Percentiles rank a stretch among this genome's conserved stretches.
Conservation (phyloP, 2,113 vertebrate genomes). For the Saguinus midas region DNA sequence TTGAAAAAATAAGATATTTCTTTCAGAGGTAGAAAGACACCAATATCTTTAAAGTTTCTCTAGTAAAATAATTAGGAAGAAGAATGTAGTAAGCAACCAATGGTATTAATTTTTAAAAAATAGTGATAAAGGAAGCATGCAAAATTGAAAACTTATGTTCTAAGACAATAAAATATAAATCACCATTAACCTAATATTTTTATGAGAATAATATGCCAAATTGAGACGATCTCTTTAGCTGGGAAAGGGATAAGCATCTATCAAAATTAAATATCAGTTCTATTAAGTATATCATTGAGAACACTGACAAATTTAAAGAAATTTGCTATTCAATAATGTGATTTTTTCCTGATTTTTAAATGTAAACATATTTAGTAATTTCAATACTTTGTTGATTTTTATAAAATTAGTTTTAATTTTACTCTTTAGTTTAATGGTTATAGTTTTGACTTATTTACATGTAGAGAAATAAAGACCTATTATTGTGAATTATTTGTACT, state of each 20-base stretch:
- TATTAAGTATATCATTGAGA: neutral
- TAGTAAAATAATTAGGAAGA: neutral
- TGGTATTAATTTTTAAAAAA: neutral
- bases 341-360: conserved; percentile 32
- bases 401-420: conserved; percentile 63
- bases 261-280: neutral
- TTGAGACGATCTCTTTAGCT: neutral
- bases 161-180: neutral
- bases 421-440: conserved; percentile 57
- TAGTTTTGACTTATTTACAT: conserved; percentile 67
- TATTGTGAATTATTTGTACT: conserved; percentile 78
- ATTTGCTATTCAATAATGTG: neutral
- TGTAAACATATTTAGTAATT: conserved; percentile 32
- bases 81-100: neutral
- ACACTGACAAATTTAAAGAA: neutral
- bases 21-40: neutral
- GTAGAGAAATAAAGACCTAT: conserved; percentile 67
- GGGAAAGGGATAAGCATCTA: rapidly evolving
- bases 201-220: neutral
- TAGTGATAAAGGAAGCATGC: neutral
- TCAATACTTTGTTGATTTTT: conserved; percentile 60
- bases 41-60: neutral
- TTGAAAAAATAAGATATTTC: neutral
- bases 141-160: neutral
- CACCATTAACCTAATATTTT: neutral